Evolutionary conservation across 92 coral and sea anemone genomes (phyloP), one percentile per base, ranked within the genome.

Genomic region (Phenganax stokvisi): DNA sequence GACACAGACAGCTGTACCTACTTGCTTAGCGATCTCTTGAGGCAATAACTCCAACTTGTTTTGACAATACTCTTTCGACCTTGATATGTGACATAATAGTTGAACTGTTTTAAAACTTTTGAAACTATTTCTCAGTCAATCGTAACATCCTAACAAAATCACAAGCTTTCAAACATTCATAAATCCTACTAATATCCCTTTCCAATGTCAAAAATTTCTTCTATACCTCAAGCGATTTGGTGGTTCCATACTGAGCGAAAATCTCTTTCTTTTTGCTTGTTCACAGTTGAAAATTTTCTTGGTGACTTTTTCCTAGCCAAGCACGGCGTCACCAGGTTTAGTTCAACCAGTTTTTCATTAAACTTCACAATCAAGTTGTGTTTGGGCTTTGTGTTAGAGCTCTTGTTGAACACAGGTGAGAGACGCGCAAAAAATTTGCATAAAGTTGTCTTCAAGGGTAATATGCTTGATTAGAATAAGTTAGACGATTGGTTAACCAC

Each of bases 371-470:
- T 60, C 29, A 60, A 51, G 80, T 10, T 12, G 31, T 76, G 81
- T 76, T 76, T 76, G 81, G 81, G 58, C 81, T 76, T 76, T 76
- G 81, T 76, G 16, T 76, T 59, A 59, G 44, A 69, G 8, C 69
- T 76, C 16, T 53, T 53, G 47, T 68, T 76, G 25, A 27, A 57
- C 30, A 76, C 81, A 76, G 70, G 70, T 76, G 81, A 59, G 70
- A 20, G 55, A n/a, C n/a, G 16, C 53, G 53, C 5, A 3, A 68
- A 53, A 30, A 59, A 76, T 76, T 76, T 30, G 65, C 64, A 76
- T 59, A 59, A 76, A 70, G 60, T 55, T 59, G 51, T 44, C 12
- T 53, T 73, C 17, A 54, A 54, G 29, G 20, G 30, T 68, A 68
- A 28, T 68, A 17, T 68, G 53, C 73, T 30, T 68, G 73, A 68